Evolutionary conservation across 2,797 vertebrate species (phyloP), one percentile per base, ranked within the genome.

Genomic region (Acrossocheilus fasciatus): DNA sequence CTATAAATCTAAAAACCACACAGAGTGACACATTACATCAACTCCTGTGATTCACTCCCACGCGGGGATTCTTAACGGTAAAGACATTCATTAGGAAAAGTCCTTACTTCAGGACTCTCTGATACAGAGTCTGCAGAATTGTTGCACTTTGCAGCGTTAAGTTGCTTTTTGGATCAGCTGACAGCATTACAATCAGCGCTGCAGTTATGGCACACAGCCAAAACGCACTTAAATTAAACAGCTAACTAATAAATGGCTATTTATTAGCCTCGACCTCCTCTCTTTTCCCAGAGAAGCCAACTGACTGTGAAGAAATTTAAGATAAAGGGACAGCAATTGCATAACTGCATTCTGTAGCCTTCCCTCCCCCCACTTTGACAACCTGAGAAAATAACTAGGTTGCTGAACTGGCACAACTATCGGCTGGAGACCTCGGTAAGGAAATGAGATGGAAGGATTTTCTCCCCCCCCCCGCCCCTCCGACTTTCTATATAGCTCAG

Each of bases 351-450:
- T 81, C 80, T 82, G 54, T 30, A 50, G 43, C 20, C 15, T 73
- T 85, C 79, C 34, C 26, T 88, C 66, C 82, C 80, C 69, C 54
- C 43, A 72, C 43, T 52, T 86, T 87, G 85, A 90, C 86, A 84
- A 81, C 76, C 81, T 84, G 74, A 80, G 75, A 70, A 86, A 87
- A 89, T 85, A 90, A 88, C 70, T 86, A 76, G 88, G 85, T 85
- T 89, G 81, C 73, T 86, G 88, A 90, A 90, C 72, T 88, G 84
- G 84, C 86, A 87, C 81, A 85, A 54, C 72, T 83, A 87, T 85
- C 82, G n/a, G 45, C 84, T 86, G 84, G 84, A 85, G 87, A 88
- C 86, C 45, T 62, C 47, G 7, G 41, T 52, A 79, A 66, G 78
- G 68, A 72, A 87, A 84, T 39, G 39, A 84, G 52, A 76, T 69